Evolutionary conservation across 2,797 vertebrate genomes (phyloP), one percentile per base, ranked within the genome.

Genomic region (Hipposideros larvatus): DNA sequence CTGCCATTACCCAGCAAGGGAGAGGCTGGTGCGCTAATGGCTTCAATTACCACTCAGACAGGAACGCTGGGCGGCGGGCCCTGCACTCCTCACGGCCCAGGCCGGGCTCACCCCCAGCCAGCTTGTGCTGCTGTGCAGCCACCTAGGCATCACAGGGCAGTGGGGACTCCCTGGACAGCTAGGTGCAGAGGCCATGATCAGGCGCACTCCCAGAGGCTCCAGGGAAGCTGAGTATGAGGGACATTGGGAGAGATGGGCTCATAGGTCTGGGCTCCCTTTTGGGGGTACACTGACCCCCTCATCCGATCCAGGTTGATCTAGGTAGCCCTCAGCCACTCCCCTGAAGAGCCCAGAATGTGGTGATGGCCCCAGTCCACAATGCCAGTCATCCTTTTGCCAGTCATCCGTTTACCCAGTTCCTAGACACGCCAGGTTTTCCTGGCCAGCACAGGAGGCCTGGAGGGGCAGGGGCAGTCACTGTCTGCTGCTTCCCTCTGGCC

Each of bases 11-110:
- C 91, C 90, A 61, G 97, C 59, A 55, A 97, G 97, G 97, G 97
- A 98, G 97, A 98, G 97, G 96, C 97, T 98, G 96, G 97, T 26
- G 93, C 65, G 51, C 97, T 98, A 98, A 98, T 98, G 97, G 97
- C 97, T 97, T 97, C 97, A 97, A 98, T 97, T 98, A 98, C 97
- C 97, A 97, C 97, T 97, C 97, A 97, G 97, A 98, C 97, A 95
- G 97, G 97, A 96, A 96, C 55, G 79, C 96, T 80, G 96, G 96
- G 96, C 68, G 37, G 94, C 26, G 89, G 88, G 93, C 94, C 86
- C 73, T 48, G 46, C 11, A 34, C 92, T 87, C 79, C 31, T 74
- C 92, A 61, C 59, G 89, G 94, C 51, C 80, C 75, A 78, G 95
- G 96, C 66, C n/a, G 2, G 92, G 95, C 91, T 93, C 71, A 63